These are phyloP conservation scores for Sclerodermus sp. DNA, from an alignment of 2,888 invertebrate species.

Conservation along the genomic window DNA sequence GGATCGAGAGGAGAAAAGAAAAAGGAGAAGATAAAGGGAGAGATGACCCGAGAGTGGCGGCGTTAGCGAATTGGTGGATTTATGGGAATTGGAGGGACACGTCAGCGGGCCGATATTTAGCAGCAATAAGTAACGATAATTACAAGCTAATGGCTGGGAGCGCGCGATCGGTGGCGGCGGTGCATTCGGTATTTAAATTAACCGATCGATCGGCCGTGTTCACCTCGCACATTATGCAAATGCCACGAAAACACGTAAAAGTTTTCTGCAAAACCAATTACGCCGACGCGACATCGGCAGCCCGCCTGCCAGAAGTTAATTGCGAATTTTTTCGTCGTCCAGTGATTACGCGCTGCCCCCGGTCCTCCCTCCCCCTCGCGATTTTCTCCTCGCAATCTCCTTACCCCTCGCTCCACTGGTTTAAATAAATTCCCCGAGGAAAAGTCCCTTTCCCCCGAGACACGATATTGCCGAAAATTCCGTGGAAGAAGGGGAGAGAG, in stretches of 20 bases:
- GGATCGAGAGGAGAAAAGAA: too few species aligned
- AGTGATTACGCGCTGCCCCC: conserved; percentile 31
- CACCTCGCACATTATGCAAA: conserved; percentile 55
- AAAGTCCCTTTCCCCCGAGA: too few species aligned
- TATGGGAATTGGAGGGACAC: too few species aligned
- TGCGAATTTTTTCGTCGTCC: conserved; percentile 45
- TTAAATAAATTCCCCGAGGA: too few species aligned
- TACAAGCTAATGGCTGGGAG: conserved; percentile 49
- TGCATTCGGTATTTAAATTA: conserved; percentile 55
- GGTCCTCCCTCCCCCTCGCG: background rate
- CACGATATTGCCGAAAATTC: too few species aligned
- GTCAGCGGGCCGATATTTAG: conserved; percentile 24
- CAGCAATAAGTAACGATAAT: conserved; percentile 55
- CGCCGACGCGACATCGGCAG: conserved; percentile 49
- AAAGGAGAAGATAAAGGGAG: too few species aligned
- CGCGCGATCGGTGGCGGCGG: conserved; percentile 20
- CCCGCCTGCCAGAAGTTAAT: conserved; percentile 43
- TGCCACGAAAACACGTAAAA: conserved; percentile 53
- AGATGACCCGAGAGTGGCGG: too few species aligned
- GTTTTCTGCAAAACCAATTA: conserved; percentile 55
- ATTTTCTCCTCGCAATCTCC: too few species aligned
- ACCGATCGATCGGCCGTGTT: conserved; percentile 54
- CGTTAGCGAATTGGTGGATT: too few species aligned
- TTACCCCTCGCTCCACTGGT: too few species aligned
- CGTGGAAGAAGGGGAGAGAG: too few species aligned